These are phyloP conservation scores for Ailurus styani DNA, from an alignment of 2,113 vertebrate genomes.

Conservation along the genomic window DNA sequence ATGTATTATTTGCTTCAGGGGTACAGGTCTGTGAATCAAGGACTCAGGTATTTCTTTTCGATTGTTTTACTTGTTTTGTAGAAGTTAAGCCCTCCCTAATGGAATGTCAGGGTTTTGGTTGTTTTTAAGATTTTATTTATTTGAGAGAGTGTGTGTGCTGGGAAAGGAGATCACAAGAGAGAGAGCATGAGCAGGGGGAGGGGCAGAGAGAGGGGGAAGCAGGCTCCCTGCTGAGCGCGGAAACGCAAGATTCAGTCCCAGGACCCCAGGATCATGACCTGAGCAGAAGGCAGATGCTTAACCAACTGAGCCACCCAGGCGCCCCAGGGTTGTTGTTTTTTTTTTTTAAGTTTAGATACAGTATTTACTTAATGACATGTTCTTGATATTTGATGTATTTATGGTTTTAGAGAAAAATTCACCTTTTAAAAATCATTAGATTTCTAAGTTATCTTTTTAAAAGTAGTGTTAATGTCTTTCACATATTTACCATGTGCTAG, in stretches of 20 bases:
- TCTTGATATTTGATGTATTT: neutral
- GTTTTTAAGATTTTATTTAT: neutral
- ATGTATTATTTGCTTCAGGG: too few relatives aligned
- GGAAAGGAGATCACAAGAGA: neutral
- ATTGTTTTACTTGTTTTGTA: conserved; percentile 16
- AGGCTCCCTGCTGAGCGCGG: too few relatives aligned
- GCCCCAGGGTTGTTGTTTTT: neutral
- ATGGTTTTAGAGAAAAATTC: conserved; percentile 3
- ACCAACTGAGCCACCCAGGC: neutral
- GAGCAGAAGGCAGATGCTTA: neutral
- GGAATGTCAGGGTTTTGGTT: neutral
- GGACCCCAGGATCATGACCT: neutral
- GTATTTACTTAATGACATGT: neutral
- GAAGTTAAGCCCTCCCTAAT: neutral
- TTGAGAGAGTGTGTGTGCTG: neutral
- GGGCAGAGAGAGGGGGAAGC: neutral
- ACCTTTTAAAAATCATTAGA: neutral
- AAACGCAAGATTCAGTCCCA: neutral
- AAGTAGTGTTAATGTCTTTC: neutral
- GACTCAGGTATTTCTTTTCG: neutral
- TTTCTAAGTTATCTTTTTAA: neutral
- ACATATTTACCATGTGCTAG: neutral
- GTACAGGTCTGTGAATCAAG: too few relatives aligned
- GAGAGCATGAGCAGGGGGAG: neutral
- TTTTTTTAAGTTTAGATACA: neutral